These are phyloP conservation scores for Ichneumoninae sp. DNA, from an alignment of 2,888 invertebrate species.

Conservation along the genomic window DNA sequence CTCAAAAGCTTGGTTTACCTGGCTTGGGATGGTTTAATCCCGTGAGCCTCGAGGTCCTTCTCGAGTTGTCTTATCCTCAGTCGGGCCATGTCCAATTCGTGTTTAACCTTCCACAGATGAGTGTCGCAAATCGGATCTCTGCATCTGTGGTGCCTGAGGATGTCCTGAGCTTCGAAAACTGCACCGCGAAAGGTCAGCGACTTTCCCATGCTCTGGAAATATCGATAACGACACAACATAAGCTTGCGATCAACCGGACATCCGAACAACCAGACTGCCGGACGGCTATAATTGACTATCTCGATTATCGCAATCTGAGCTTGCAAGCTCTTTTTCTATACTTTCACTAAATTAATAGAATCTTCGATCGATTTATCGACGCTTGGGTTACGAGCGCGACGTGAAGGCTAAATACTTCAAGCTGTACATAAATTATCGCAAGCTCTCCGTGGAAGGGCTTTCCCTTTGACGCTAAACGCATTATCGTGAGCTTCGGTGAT, in stretches of 20 bases:
- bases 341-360: background rate
- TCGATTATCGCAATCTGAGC: background rate
- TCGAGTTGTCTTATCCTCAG: slow-evolving; percentile 94
- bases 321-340: background rate
- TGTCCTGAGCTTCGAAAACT: slow-evolving; percentile 91
- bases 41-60: slow-evolving; percentile 93
- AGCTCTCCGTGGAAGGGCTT: background rate
- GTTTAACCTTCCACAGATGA: slow-evolving; percentile 95
- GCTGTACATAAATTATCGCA: background rate
- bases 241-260: background rate
- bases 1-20: slow-evolving; percentile 72
- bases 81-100: slow-evolving; percentile 94
- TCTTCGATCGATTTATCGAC: background rate
- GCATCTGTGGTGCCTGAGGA: slow-evolving; percentile 90
- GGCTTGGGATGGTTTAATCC: slow-evolving; percentile 90
- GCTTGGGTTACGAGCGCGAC: background rate
- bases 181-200: slow-evolving; percentile 93
- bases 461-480: background rate
- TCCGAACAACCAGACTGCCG: too few species aligned
- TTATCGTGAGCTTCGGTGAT: background rate
- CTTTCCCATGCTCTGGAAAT: slow-evolving; percentile 88
- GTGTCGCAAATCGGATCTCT: slow-evolving; percentile 92
- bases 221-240: slow-evolving; percentile 9
- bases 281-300: background rate
- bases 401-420: background rate